Percentiles rank a stretch among this genome's conserved stretches.
These are phyloP conservation scores for Allygus modestus DNA, from an alignment of 2,888 invertebrate species.

Conservation along the genomic window DNA sequence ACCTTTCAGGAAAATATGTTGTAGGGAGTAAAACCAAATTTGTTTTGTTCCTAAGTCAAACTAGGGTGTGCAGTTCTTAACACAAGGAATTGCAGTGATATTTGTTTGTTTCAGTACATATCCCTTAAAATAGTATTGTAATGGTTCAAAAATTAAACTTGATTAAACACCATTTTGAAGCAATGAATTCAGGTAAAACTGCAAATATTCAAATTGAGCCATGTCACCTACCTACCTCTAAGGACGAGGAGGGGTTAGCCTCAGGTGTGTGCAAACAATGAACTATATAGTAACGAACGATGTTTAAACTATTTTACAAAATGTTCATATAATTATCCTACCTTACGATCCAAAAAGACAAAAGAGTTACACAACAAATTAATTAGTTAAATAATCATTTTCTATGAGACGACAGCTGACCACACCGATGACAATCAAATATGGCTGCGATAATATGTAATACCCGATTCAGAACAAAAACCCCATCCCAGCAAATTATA, in stretches of 20 bases:
- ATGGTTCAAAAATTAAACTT: no score
- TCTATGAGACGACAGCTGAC: conserved; percentile 59
- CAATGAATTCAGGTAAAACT: conserved; percentile 1
- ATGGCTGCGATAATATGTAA: conserved; percentile 62
- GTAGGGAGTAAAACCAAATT: no score
- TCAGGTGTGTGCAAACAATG: conserved; percentile 6
- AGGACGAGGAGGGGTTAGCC: conserved; percentile 43
- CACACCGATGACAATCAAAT: conserved; percentile 65
- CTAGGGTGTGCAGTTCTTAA: no score
- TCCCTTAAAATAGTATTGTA: no score
- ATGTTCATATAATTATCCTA: neutral
- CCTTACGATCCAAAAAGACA: conserved; percentile 9
- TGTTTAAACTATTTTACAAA: neutral
- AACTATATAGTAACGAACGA: neutral
- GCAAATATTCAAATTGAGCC: conserved; percentile 58
- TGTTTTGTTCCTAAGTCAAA: no score
- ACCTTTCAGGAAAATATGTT: no score
- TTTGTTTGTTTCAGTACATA: no score
- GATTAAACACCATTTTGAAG: no score
- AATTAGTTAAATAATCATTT: conserved; percentile 39
- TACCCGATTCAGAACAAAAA: conserved; percentile 60
- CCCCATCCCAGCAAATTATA: neutral
- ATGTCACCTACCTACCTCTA: conserved; percentile 53
- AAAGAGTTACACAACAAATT: conserved; percentile 3
- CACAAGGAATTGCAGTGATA: no score